Conservation (phyloP, 1,140 invertebrate genomes). For the Ostrea denselamellosa region DNA sequence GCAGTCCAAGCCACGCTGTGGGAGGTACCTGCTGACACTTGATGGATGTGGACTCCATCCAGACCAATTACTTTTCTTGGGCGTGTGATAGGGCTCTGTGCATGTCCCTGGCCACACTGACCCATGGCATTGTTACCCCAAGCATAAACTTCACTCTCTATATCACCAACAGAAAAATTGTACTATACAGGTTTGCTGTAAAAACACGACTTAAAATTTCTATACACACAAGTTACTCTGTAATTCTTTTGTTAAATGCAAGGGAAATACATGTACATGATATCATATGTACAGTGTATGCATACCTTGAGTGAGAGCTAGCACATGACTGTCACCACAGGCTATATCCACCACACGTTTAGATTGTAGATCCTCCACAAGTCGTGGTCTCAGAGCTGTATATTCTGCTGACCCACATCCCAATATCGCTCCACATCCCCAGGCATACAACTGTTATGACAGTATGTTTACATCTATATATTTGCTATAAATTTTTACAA, state of each 20-base stretch:
- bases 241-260: background rate
- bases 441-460: constrained; percentile 82
- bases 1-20: constrained; percentile 77
- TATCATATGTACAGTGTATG: background rate
- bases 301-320: constrained; percentile 79
- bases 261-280: background rate
- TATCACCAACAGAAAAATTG: constrained; percentile 29
- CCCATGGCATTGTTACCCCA: constrained; percentile 79
- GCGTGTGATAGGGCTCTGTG: constrained; percentile 75
- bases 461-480: background rate
- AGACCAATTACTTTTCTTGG: constrained; percentile 75
- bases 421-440: constrained; percentile 83
- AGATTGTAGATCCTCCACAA: constrained; percentile 74
- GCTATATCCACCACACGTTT: constrained; percentile 75
- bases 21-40: constrained; percentile 78
- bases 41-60: constrained; percentile 72
- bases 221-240: too few species aligned
- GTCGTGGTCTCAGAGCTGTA: constrained; percentile 78
- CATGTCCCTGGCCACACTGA: constrained; percentile 81
- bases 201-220: too few species aligned
- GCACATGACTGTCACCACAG: constrained; percentile 77
- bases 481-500: background rate
- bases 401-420: constrained; percentile 82
- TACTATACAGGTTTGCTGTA: too few species aligned
- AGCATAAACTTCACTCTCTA: constrained; percentile 77